Evolutionary conservation across 1,140 invertebrate genomes (phyloP).

Genomic region (Aphidius gifuensis): DNA sequence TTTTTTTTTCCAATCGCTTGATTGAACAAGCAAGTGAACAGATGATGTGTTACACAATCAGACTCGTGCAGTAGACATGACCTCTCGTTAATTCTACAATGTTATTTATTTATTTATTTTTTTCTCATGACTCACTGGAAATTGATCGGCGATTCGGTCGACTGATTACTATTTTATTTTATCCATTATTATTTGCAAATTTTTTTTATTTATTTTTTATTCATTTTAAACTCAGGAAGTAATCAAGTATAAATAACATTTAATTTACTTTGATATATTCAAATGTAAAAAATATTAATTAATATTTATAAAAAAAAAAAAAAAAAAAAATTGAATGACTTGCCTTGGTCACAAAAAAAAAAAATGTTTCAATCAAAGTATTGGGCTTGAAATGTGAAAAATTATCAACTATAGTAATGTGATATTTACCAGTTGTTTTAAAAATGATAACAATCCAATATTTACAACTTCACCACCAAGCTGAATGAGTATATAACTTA

Average conservation of each 20-base stretch:
- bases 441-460: conserved; percentile 84
- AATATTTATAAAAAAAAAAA: too few species aligned
- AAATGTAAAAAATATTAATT: too few species aligned
- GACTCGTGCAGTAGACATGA: conserved; percentile 22
- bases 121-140: conserved; percentile 7
- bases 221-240: too few species aligned
- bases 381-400: too few species aligned
- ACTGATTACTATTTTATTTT: conserved; percentile 17
- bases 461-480: conserved; percentile 92
- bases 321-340: too few species aligned
- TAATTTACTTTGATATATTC: too few species aligned
- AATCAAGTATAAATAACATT: too few species aligned
- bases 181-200: not conserved
- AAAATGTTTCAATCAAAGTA: too few species aligned
- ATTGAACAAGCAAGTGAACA: conserved; percentile 6
- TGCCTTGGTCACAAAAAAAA: too few species aligned
- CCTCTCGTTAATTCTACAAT: conserved; percentile 22
- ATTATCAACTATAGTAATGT: too few species aligned
- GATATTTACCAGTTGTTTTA: conserved; percentile 82
- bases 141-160: conserved; percentile 20
- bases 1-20: conserved; percentile 11
- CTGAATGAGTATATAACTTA: conserved; percentile 86
- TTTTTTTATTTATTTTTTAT: too few species aligned
- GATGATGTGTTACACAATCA: conserved; percentile 12
- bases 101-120: conserved; percentile 6